Evolutionary conservation across 2,888 invertebrate species (phyloP).

Genomic region (Eretmocerus hayati): DNA sequence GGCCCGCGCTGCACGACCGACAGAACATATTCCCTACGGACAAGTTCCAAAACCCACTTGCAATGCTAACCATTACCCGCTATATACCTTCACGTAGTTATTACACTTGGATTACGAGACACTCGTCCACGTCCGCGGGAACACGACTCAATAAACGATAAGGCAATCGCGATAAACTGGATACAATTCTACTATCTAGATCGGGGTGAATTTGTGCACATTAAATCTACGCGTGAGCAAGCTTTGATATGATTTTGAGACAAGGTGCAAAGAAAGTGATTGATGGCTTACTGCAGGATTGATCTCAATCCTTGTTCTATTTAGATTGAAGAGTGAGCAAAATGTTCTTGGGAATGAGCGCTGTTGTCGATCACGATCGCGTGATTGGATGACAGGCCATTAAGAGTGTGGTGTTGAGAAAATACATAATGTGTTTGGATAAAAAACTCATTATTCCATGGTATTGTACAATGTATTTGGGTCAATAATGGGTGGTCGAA

Average conservation of each 20-base stretch:
- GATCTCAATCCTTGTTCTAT: too few species aligned
- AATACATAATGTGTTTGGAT: neutral
- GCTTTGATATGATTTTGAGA: neutral
- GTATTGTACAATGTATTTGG: too few species aligned
- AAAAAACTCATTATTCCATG: neutral
- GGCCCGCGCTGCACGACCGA: neutral
- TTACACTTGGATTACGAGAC: too few species aligned
- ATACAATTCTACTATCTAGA: slow-evolving; percentile 5
- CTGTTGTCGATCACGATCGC: slow-evolving; percentile 13
- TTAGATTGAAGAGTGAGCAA: neutral
- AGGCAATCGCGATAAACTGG: slow-evolving; percentile 2
- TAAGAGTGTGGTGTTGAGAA: neutral
- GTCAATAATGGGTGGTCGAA: too few species aligned
- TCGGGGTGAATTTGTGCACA: neutral
- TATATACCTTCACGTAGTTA: too few species aligned
- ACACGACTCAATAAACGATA: neutral
- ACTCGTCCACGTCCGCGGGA: too few species aligned
- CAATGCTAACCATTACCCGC: too few species aligned
- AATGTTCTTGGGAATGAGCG: neutral
- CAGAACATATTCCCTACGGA: neutral
- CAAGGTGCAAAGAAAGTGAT: slow-evolving; percentile 14
- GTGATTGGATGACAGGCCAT: slow-evolving; percentile 16
- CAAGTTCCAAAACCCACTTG: too few species aligned
- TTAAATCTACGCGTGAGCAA: neutral
- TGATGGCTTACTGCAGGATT: slow-evolving; percentile 16